phyloP scores from a whole-genome alignment of 2,113 vertebrate species.

The Anguilla rostrata region DNA sequence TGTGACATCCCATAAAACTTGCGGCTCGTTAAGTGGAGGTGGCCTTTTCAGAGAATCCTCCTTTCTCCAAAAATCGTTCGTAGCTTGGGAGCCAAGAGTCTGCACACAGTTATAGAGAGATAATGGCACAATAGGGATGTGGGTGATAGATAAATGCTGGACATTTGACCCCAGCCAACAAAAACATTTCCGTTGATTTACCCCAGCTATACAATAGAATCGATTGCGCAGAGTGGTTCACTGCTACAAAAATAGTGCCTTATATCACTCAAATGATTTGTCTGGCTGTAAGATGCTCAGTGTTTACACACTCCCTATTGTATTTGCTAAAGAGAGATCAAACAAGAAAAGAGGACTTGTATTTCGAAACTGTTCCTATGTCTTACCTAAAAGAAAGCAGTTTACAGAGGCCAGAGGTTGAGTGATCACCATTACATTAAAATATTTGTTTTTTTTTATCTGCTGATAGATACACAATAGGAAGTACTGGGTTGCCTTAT shows the following conservation, averaged over 20 bases:
- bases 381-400: not conserved
- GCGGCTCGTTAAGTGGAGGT: not conserved
- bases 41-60: not conserved
- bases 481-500: not conserved
- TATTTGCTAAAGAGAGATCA: not conserved
- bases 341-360: not conserved
- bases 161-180: not conserved
- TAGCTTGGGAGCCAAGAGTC: not conserved
- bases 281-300: not conserved
- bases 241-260: not conserved
- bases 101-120: not conserved
- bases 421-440: not conserved
- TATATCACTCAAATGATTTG: not conserved
- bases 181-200: conserved; percentile 6
- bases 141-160: not conserved
- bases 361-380: not conserved
- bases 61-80: not conserved
- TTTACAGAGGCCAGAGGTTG: not conserved
- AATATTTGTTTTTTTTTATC: not conserved
- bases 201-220: conserved; percentile 5
- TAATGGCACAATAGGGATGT: not conserved
- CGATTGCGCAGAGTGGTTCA: not conserved
- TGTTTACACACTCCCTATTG: not conserved
- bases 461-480: not conserved
- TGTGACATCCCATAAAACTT: not conserved